These are phyloP conservation scores for Lepidonotus clava DNA, from an alignment of 2,888 invertebrate genomes.

Conservation along the genomic window DNA sequence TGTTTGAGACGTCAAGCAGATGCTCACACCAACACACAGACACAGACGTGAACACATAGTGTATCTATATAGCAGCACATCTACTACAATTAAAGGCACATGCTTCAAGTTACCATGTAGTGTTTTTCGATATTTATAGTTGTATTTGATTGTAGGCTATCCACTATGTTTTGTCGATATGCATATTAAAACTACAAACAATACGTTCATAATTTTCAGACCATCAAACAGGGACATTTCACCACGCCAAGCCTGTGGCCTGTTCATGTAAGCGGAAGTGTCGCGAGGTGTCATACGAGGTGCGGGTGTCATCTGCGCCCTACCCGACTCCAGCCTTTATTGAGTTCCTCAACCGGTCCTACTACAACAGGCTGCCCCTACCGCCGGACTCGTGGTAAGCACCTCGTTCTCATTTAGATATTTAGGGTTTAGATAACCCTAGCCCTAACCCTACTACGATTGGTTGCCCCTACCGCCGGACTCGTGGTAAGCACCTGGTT, in stretches of 20 bases:
- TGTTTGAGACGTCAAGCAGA: too few species aligned
- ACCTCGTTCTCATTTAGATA: neutral
- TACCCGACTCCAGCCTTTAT: constrained; percentile 32
- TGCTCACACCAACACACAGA: too few species aligned
- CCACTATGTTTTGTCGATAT: too few species aligned
- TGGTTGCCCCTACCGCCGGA: neutral
- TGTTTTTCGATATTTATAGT: too few species aligned
- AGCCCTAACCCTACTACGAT: neutral
- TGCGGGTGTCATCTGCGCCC: constrained; percentile 11
- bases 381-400: neutral
- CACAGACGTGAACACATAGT: too few species aligned
- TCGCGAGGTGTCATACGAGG: constrained; percentile 21
- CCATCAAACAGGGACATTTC: constrained; percentile 12
- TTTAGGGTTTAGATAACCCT: neutral
- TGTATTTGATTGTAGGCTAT: too few species aligned
- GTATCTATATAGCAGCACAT: too few species aligned
- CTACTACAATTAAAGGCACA: too few species aligned
- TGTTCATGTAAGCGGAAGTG: constrained; percentile 38
- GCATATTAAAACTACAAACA: too few species aligned
- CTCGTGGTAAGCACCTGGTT: neutral
- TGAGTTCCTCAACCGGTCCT: constrained; percentile 13
- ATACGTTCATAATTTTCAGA: constrained; percentile 4
- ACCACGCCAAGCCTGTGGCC: neutral
- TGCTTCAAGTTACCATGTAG: too few species aligned
- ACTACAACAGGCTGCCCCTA: constrained; percentile 3